Evolutionary conservation across 2,113 vertebrate species (phyloP).

Genomic region (Phaethornis superciliosus): DNA sequence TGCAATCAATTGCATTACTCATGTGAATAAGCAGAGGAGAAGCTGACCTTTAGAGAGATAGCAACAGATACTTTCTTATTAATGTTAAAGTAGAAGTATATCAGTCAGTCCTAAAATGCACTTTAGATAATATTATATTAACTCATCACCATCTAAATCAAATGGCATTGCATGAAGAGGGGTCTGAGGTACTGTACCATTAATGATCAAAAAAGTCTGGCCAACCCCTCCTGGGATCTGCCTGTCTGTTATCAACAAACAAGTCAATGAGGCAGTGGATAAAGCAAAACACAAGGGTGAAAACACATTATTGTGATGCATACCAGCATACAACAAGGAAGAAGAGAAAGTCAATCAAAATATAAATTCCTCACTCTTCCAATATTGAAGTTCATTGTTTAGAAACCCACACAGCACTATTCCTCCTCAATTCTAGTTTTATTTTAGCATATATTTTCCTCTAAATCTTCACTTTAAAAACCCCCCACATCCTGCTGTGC

Average conservation of each 20-base stretch:
- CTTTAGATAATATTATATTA: slow-evolving; percentile 32
- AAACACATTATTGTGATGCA: slow-evolving; percentile 38
- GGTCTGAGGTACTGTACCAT: background rate
- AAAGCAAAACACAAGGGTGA: slow-evolving; percentile 31
- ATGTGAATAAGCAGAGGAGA: slow-evolving; percentile 55
- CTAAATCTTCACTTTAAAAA: background rate
- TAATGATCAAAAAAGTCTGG: slow-evolving; percentile 28
- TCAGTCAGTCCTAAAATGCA: slow-evolving; percentile 60
- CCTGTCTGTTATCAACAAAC: slow-evolving; percentile 25
- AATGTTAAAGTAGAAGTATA: slow-evolving; percentile 46
- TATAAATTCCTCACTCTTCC: background rate
- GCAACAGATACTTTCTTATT: slow-evolving; percentile 47
- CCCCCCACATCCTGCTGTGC: background rate
- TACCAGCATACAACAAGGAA: background rate
- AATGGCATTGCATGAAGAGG: background rate
- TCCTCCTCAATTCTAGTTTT: background rate
- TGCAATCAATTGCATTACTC: slow-evolving; percentile 43
- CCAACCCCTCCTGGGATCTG: background rate
- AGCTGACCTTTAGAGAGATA: slow-evolving; percentile 52
- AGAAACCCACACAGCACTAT: background rate
- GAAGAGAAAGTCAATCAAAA: background rate
- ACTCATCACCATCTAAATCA: slow-evolving; percentile 24
- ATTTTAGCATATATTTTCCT: slow-evolving; percentile 37
- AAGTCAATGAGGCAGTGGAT: slow-evolving; percentile 32
- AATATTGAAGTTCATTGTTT: slow-evolving; percentile 5